Evolutionary conservation across 2,797 vertebrate genomes (phyloP).

Genomic region (Macropodus opercularis): DNA sequence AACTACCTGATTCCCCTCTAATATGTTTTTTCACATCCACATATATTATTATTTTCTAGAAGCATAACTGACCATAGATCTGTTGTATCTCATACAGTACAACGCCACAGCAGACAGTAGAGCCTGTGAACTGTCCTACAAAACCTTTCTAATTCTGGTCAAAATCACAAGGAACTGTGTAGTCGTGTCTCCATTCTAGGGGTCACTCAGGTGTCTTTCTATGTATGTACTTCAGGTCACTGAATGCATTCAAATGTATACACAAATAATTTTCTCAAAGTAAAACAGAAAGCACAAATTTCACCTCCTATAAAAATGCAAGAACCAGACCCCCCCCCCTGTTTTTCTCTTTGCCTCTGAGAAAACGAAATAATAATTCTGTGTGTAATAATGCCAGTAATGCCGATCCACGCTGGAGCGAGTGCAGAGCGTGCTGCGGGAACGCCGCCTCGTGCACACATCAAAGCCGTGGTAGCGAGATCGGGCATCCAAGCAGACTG

Average conservation of each 20-base stretch:
- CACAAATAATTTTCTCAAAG: conserved; percentile 8
- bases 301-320: conserved; percentile 9
- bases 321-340: conserved; percentile 3
- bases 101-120: not conserved
- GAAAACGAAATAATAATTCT: conserved; percentile 69
- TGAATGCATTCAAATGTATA: conserved; percentile 2
- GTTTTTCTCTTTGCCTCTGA: conserved; percentile 37
- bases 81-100: too few relatives aligned
- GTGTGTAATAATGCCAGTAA: conserved; percentile 72
- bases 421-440: conserved; percentile 45
- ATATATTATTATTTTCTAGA: too few relatives aligned
- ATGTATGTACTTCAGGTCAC: conserved; percentile 2
- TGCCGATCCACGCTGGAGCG: conserved; percentile 48
- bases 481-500: conserved; percentile 50
- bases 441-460: conserved; percentile 47
- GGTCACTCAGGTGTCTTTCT: too few relatives aligned
- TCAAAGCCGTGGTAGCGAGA: conserved; percentile 61
- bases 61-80: too few relatives aligned
- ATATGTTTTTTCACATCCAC: too few relatives aligned
- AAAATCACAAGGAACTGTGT: too few relatives aligned
- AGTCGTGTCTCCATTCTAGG: too few relatives aligned
- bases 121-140: not conserved
- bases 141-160: too few relatives aligned
- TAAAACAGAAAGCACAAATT: conserved; percentile 32
- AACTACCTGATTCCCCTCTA: too few relatives aligned